Evolutionary conservation across 2,888 invertebrate genomes (phyloP).

Genomic region (Agrotis ipsilon): DNA sequence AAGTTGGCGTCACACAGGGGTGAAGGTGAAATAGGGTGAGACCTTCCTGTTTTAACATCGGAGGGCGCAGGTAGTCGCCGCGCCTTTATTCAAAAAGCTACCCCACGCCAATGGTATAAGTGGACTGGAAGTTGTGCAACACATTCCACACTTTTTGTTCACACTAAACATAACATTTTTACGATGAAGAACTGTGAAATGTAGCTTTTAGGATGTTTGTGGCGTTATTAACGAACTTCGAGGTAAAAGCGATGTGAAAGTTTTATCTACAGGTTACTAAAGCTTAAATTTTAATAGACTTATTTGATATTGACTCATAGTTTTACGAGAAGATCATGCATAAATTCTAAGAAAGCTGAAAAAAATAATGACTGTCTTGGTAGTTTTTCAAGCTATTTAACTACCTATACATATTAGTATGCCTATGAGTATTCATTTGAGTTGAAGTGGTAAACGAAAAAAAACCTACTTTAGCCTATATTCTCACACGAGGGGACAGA

Average conservation of each 20-base stretch:
- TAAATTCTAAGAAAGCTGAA: too few species aligned
- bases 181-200: constrained; percentile 2
- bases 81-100: constrained; percentile 67
- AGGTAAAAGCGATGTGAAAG: neutral
- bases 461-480: neutral
- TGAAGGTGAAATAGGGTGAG: constrained; percentile 35
- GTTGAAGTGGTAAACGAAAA: neutral
- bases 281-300: neutral
- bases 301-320: neutral
- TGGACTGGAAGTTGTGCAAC: constrained; percentile 73
- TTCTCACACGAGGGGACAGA: neutral
- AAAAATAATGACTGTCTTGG: neutral
- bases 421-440: too few species aligned
- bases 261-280: neutral
- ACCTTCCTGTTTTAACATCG: constrained; percentile 40
- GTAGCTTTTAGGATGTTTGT: constrained; percentile 1
- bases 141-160: constrained; percentile 69
- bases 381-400: neutral
- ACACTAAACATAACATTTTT: constrained; percentile 23
- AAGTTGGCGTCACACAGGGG: constrained; percentile 36
- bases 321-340: neutral
- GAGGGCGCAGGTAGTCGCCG: constrained; percentile 74
- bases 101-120: constrained; percentile 69
- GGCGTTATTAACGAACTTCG: neutral
- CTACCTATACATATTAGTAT: too few species aligned